Conservation (phyloP, 2,113 vertebrate genomes). For the Semnornis frantzii region DNA sequence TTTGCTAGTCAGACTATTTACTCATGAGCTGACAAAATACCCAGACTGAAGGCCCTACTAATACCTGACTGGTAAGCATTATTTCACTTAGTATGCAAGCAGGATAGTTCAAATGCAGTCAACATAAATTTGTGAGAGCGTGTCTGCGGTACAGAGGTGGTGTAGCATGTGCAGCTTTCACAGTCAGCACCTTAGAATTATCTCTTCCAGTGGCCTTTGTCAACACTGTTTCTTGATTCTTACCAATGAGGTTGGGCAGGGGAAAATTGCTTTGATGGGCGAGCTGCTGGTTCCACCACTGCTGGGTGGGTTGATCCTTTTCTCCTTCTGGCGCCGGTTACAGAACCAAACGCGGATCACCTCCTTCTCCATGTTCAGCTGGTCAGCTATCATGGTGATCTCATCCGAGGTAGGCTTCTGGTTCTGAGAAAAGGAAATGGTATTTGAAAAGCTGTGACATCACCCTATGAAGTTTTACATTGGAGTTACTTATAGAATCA, state of each 20-base stretch:
- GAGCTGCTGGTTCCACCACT: constrained; percentile 87
- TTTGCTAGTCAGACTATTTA: background rate
- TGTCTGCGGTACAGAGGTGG: background rate
- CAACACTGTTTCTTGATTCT: background rate
- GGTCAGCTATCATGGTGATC: constrained; percentile 99
- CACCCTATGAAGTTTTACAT: background rate
- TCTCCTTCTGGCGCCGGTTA: constrained; percentile 98
- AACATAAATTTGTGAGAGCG: background rate
- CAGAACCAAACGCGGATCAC: constrained; percentile 99
- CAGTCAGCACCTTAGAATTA: background rate
- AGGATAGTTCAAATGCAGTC: background rate
- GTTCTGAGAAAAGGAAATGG: constrained; percentile 79
- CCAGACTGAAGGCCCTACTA: background rate
- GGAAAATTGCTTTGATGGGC: constrained; percentile 96
- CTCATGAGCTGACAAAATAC: background rate
- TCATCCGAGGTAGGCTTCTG: constrained; percentile 99
- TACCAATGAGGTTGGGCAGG: constrained; percentile 93
- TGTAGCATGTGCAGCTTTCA: background rate
- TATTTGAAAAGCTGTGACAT: background rate
- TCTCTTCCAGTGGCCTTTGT: background rate
- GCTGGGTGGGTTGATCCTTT: constrained; percentile 98
- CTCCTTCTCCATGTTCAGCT: constrained; percentile 99
- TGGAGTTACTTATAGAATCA: background rate
- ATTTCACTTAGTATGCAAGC: background rate
- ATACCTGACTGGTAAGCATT: background rate